These are phyloP conservation scores for Smutsia temminckii DNA, from an alignment of 2,797 vertebrate species.

Conservation along the genomic window DNA sequence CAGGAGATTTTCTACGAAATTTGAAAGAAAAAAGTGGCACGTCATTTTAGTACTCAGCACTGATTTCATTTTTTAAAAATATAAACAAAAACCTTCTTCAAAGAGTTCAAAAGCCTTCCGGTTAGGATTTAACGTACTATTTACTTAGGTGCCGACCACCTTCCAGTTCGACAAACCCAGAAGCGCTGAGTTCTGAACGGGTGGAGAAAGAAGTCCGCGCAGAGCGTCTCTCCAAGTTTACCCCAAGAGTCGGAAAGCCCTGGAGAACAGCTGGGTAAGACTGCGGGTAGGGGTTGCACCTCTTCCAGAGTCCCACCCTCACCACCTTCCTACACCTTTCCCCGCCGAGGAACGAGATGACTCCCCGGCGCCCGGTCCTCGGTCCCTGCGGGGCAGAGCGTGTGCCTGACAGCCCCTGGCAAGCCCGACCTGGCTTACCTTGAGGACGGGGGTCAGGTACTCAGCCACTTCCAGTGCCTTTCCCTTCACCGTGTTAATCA, in stretches of 20 bases:
- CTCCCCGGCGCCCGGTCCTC: background rate
- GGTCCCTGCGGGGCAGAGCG: background rate
- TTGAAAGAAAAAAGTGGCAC: background rate
- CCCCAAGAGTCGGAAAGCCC: background rate
- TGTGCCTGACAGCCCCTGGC: background rate
- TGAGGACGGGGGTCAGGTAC: constrained; percentile 94
- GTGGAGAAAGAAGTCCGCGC: rapidly evolving
- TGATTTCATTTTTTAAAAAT: background rate
- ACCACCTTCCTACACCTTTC: background rate
- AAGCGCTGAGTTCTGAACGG: background rate
- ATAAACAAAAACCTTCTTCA: background rate
- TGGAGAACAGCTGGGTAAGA: too few species aligned
- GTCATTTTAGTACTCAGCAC: background rate
- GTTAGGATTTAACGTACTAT: background rate
- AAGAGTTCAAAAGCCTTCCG: background rate
- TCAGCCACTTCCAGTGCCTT: constrained; percentile 95
- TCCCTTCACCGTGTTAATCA: constrained; percentile 95
- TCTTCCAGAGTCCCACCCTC: background rate
- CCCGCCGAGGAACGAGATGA: rapidly evolving
- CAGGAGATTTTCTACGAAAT: background rate
- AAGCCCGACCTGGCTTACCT: constrained; percentile 86
- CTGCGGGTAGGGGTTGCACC: background rate
- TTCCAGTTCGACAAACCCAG: background rate
- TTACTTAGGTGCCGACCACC: background rate
- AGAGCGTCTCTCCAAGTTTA: background rate